Evolutionary conservation across 2,888 invertebrate genomes (phyloP).

Genomic region (Sepiola atlantica): DNA sequence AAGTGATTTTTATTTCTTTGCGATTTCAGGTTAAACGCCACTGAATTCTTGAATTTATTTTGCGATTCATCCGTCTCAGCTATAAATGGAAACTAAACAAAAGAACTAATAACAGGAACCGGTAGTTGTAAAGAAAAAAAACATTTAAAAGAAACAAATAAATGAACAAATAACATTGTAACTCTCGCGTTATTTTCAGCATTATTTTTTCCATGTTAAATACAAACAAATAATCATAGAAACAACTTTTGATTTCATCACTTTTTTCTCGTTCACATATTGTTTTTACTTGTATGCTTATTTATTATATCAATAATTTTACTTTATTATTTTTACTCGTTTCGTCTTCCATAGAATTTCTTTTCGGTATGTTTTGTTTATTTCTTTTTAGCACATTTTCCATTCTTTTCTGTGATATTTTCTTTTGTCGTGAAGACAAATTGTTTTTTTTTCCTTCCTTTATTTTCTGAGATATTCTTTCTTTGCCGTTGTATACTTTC

Average conservation of each 20-base stretch:
- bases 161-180: too few species aligned
- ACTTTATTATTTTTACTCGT: too few species aligned
- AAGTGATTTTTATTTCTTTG: background rate
- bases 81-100: background rate
- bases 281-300: too few species aligned
- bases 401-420: too few species aligned
- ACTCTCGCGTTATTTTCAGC: too few species aligned
- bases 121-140: background rate
- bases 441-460: background rate
- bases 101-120: background rate
- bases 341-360: too few species aligned
- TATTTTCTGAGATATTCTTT: background rate
- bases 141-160: too few species aligned
- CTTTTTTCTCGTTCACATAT: background rate
- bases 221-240: background rate
- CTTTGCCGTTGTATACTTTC: background rate
- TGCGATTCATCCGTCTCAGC: background rate
- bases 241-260: background rate
- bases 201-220: background rate
- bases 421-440: too few species aligned
- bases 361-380: background rate
- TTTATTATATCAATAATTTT: too few species aligned
- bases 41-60: background rate
- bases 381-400: background rate
- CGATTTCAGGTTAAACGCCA: background rate